phyloP scores from a whole-genome alignment of 1,140 invertebrate species.

The Euschistus heros region DNA sequence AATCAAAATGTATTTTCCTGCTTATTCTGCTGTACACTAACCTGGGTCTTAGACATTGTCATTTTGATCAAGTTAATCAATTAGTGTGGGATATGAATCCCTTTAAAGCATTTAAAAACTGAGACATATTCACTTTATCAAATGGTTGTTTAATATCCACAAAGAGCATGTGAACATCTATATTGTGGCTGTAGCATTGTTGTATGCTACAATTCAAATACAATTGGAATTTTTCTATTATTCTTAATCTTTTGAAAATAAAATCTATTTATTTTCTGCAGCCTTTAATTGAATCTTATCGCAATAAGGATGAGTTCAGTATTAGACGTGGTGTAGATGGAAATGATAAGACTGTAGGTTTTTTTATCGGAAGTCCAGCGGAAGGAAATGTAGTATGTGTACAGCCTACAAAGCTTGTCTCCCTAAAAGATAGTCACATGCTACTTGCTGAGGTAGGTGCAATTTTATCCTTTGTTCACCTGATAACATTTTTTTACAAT shows the following conservation, averaged over 20 bases:
- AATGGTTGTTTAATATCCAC: too few relatives aligned
- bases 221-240: not conserved
- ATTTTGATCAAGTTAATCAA: too few relatives aligned
- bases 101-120: too few relatives aligned
- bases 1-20: too few relatives aligned
- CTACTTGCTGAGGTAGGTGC: constrained; percentile 33
- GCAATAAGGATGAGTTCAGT: constrained; percentile 42
- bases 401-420: constrained; percentile 33
- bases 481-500: not conserved
- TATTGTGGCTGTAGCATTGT: too few relatives aligned
- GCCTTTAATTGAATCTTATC: constrained; percentile 36
- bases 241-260: not conserved
- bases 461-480: not conserved
- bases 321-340: constrained; percentile 37
- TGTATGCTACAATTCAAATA: constrained; percentile 1
- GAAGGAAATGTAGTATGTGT: constrained; percentile 34
- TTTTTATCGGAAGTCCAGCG: constrained; percentile 34
- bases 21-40: too few relatives aligned
- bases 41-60: too few relatives aligned
- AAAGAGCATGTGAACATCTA: too few relatives aligned
- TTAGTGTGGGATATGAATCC: too few relatives aligned
- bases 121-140: too few relatives aligned
- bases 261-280: constrained; percentile 28
- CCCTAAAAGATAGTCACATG: constrained; percentile 35
- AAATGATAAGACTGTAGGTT: constrained; percentile 39